These are phyloP conservation scores for Campoplex nolae DNA, from an alignment of 2,888 invertebrate species.

Conservation along the genomic window DNA sequence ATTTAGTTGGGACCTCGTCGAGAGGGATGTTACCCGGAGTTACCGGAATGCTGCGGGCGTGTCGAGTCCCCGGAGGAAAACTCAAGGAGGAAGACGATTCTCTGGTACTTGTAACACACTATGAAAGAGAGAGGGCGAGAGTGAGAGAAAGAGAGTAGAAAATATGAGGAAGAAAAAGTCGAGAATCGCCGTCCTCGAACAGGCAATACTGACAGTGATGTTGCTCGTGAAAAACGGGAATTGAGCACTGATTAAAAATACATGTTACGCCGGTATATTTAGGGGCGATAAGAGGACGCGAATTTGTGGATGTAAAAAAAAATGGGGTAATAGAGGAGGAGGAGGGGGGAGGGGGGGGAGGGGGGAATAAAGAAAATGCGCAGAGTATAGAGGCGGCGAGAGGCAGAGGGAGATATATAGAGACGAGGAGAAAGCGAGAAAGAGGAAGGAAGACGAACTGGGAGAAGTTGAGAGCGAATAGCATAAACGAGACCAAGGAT, in stretches of 20 bases:
- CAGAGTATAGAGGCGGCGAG: background rate
- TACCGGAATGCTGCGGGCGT: slow-evolving; percentile 44
- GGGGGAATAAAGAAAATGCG: slow-evolving; percentile 30
- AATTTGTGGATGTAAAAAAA: slow-evolving; percentile 30
- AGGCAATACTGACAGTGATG: slow-evolving; percentile 26
- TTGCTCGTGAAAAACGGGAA: slow-evolving; percentile 65
- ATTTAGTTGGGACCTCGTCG: slow-evolving; percentile 17
- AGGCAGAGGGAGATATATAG: too few species aligned
- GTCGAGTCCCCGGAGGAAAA: slow-evolving; percentile 60
- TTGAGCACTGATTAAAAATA: slow-evolving; percentile 79
- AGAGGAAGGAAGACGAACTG: slow-evolving; percentile 36
- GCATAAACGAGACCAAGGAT: slow-evolving; percentile 64
- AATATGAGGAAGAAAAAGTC: slow-evolving; percentile 45
- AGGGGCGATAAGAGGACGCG: slow-evolving; percentile 68
- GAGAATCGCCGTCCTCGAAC: slow-evolving; percentile 35
- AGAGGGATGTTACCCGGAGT: slow-evolving; percentile 34
- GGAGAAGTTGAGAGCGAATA: slow-evolving; percentile 49
- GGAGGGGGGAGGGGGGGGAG: background rate
- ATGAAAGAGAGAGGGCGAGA: slow-evolving; percentile 22
- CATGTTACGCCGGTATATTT: slow-evolving; percentile 75
- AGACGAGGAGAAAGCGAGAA: slow-evolving; percentile 35
- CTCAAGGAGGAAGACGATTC: slow-evolving; percentile 39
- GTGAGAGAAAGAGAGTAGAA: slow-evolving; percentile 25
- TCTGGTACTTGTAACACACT: slow-evolving; percentile 9
- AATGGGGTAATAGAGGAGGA: slow-evolving; percentile 8